phyloP scores from a whole-genome alignment of 2,797 vertebrate species.

The Acrocephalus scirpaceus region DNA sequence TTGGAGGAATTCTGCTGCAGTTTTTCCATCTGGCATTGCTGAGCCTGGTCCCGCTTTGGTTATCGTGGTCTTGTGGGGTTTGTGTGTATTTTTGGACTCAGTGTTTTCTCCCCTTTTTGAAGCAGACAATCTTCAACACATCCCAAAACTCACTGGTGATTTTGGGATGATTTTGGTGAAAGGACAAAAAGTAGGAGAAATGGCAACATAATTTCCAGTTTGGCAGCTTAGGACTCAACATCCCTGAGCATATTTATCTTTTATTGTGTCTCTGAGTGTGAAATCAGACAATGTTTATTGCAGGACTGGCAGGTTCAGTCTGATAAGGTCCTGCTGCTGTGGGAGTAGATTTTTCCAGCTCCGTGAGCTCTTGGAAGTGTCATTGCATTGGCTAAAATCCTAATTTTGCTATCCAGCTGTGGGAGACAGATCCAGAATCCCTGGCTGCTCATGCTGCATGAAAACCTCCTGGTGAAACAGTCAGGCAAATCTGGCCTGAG shows the following conservation, averaged over 20 bases:
- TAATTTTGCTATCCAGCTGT: not conserved
- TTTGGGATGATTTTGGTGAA: not conserved
- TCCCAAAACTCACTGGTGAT: not conserved
- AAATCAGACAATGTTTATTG: not conserved
- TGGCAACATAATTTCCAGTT: not conserved
- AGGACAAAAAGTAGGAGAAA: not conserved
- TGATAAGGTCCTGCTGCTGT: not conserved
- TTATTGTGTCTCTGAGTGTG: not conserved
- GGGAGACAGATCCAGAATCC: not conserved
- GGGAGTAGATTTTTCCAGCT: not conserved
- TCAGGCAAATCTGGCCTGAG: rapidly evolving
- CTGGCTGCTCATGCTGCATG: not conserved
- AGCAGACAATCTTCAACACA: not conserved
- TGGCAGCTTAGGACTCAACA: not conserved
- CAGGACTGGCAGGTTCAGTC: not conserved
- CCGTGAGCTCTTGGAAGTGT: not conserved
- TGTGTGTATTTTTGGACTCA: not conserved
- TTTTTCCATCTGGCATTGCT: slow-evolving; percentile 32
- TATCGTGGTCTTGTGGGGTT: not conserved
- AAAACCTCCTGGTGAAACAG: not conserved
- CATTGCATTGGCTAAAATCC: not conserved
- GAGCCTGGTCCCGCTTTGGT: slow-evolving; percentile 47
- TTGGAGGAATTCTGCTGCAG: not conserved
- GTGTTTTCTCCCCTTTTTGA: not conserved
- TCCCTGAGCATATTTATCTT: rapidly evolving